Evolutionary conservation across 1,140 invertebrate genomes (phyloP).

Genomic region (Planococcus citri): DNA sequence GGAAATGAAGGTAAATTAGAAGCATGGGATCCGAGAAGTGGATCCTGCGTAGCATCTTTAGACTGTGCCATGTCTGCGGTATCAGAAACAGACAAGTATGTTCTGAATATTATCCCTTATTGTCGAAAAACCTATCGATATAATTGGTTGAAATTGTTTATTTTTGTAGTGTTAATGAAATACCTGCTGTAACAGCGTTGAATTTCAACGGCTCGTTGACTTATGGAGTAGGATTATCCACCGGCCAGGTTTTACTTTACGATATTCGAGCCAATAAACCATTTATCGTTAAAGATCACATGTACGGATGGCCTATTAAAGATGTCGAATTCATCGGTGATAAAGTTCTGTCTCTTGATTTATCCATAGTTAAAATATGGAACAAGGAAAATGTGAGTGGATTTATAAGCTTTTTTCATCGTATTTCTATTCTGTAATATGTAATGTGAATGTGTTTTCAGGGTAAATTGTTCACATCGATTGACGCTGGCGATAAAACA

Average conservation of each 20-base stretch:
- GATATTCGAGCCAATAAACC: conserved; percentile 89
- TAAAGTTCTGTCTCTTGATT: conserved; percentile 83
- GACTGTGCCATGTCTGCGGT: conserved; percentile 71
- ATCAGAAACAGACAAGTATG: conserved; percentile 35
- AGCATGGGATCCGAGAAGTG: conserved; percentile 85
- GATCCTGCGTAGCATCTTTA: conserved; percentile 59
- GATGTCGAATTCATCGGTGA: conserved; percentile 79
- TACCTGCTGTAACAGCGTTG: conserved; percentile 68
- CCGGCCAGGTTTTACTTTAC: conserved; percentile 87
- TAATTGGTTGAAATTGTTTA: conserved; percentile 24
- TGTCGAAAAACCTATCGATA: not conserved
- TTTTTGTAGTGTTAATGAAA: conserved; percentile 41
- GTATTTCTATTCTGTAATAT: conserved; percentile 22
- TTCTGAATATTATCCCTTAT: not conserved
- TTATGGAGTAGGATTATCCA: conserved; percentile 81
- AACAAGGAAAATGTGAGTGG: conserved; percentile 66
- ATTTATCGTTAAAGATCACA: conserved; percentile 82
- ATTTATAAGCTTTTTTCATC: conserved; percentile 23
- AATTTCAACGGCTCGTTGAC: conserved; percentile 69
- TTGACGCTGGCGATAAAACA: conserved; percentile 61
- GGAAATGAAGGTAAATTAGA: conserved; percentile 87
- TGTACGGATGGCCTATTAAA: conserved; percentile 85
- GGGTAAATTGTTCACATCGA: conserved; percentile 86
- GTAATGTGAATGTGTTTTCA: conserved; percentile 40
- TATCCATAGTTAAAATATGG: conserved; percentile 89